Base-by-base conservation (phyloP, 2,888 invertebrate species). In the Plutella xylostella region DNA sequence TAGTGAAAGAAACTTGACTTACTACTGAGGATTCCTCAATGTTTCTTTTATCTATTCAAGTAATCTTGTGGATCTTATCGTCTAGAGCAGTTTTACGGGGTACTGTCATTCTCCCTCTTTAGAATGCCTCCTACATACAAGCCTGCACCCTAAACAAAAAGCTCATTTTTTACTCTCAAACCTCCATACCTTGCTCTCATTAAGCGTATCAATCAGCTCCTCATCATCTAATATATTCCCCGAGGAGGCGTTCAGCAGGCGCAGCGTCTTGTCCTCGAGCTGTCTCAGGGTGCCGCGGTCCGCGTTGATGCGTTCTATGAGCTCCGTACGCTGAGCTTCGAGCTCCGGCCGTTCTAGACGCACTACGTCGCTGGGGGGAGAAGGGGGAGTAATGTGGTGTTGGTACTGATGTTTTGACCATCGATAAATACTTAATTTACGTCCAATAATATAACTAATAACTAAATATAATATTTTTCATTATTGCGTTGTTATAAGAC, bases 211-310 rank as follows among this genome's bases (percentile, higher is more conserved):
- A 46, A 97, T 95, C 15, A 97, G 88, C 59, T 93, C 94, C 65
- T 97, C 97, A 63, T 97, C 96, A 65, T 97, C 97, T 34, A 97
- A 85, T 57, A 97, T 95, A 65, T 96, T 95, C 4, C 95, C 96
- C 50, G 94, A 90, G 0, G 93, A 91, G 38, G 91, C 86, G 60
- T 93, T 94, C 2, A 97, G 76, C 41, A 96, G 85, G 54, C 89
- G 87, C 9, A 97, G 79, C 50, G 97, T 96, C 72, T 94, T 96
- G 63, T 96, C 95, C 77, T 97, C 97, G 50, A 97, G 91, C 42
- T 88, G 88, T 51, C 94, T 88, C 46, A 97, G 72, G 53, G 94
- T 92, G 20, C 90, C 90, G 67, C 94, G 95, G 63, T 96, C 95
- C 0, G 89, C 80, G 58, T 95, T 95, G 51, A 96, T 96, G 57